Percentiles rank a stretch among this genome's conserved stretches.
Conservation (phyloP, 2,797 vertebrate genomes). For the Parambassis ranga region DNA sequence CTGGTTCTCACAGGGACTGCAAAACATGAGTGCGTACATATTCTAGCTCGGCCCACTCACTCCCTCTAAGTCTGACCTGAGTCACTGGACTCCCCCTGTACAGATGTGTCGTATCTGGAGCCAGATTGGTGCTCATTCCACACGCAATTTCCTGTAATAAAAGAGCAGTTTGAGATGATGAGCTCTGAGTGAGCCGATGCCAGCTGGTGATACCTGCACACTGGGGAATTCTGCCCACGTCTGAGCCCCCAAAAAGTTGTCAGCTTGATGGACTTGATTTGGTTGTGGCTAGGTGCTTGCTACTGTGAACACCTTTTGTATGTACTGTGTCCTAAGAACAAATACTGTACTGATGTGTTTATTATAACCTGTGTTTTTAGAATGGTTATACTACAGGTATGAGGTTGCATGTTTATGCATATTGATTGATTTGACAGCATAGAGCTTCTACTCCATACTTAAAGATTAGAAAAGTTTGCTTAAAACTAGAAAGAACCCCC, state of each 20-base stretch:
- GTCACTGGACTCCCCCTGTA: conserved; percentile 29
- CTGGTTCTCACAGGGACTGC: conserved; percentile 21
- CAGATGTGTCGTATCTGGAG: conserved; percentile 47
- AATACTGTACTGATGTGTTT: background rate
- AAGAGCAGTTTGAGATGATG: conserved; percentile 62
- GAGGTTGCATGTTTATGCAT: background rate
- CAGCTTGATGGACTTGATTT: no score
- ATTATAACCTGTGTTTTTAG: background rate
- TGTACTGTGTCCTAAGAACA: background rate
- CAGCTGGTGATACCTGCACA: conserved; percentile 59
- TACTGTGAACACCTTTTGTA: background rate
- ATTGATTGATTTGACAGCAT: no score
- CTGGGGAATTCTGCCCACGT: conserved; percentile 43
- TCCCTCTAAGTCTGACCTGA: conserved; percentile 38
- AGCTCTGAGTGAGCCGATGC: conserved; percentile 54
- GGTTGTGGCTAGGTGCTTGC: no score
- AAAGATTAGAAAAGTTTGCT: no score
- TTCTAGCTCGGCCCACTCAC: conserved; percentile 8
- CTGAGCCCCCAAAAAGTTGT: conserved; percentile 17
- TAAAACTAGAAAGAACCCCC: conserved; percentile 65
- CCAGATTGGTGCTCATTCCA: conserved; percentile 50
- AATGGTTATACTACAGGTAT: background rate
- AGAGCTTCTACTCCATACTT: no score
- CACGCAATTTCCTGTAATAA: conserved; percentile 73
- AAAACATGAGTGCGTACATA: conserved; percentile 1